Base-by-base conservation (phyloP, 2,888 invertebrate genomes). In the Lapara coniferarum region DNA sequence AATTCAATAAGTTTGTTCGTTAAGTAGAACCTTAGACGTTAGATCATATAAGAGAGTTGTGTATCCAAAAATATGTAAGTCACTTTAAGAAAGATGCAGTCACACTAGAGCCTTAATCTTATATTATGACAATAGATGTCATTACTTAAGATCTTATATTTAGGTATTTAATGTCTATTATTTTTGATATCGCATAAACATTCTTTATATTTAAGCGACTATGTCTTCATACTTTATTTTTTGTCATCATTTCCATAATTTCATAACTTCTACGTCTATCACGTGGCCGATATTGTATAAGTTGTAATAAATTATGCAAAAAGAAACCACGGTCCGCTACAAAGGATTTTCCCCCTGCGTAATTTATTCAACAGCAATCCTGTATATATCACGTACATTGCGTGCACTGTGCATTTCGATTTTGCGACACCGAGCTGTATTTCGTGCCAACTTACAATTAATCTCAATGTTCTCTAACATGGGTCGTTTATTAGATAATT, bases 361-460 rank as follows among this genome's bases (percentile, higher is more conserved):
- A 63, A 63, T 63, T 63, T 63, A 63, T 63, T 63, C 63, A 49
- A 63, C 63, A 49, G 49, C 49, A 63, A 49, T 63, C 63, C 63
- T 16, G 49, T 63, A 63, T 75, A 71, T 76, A 78, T 77, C 78
- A 75, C 71, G 71, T 72, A 72, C 70, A 73, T 79, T 78, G 79
- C 79, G 78, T 81, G 83, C 75, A 72, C 73, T 66, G 70, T 80
- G 72, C 72, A 71, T 73, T 77, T 76, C 70, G 72, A 71, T 76
- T 71, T 72, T 69, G 72, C 70, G 72, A 74, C 74, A 68, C 74
- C 70, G 74, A 77, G 77, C 77, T 74, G 71, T 69, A 72, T 78
- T 76, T 81, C 86, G 83, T 86, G 86, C 74, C 78, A 74, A 79
- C 74, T 74, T 70, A 77, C 81, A 78, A 85, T 88, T 85, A 83